Base-by-base conservation (phyloP, 2,113 vertebrate genomes). In the Leuciscus idus region DNA sequence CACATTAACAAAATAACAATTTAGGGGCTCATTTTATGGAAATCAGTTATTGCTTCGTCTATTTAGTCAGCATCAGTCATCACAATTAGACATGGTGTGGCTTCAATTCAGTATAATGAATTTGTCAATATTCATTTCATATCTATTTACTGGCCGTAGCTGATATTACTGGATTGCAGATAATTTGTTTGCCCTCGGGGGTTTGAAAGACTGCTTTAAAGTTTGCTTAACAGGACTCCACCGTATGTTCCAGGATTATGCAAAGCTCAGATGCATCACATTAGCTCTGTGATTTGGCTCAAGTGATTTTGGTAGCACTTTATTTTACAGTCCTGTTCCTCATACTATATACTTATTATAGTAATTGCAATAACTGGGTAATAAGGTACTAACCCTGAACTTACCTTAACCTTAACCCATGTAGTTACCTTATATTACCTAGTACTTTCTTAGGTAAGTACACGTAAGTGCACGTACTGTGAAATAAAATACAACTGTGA, bases 41-140 rank as follows among this genome's bases (percentile, higher is more conserved):
- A 90, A 91, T 92, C 52, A 86, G 81, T 17, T 39, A 72, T 82
- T 57, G 74, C 76, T 84, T 84, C 83, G 26, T 61, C 86, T 76
- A 89, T 84, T 84, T 86, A 84, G 87, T 93, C 88, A 76, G 61
- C 87, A 17, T 61, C 36, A 87, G 87, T 92, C 84, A 23, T 92
- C 88, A 84, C 87, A 90, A 85, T 85, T 62, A 81, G 84, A 75
- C 70, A 66, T 59, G 66, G 62, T 83, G 46, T 23, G 84, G 64
- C 26, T 75, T 75, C 73, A 75, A 6, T 75, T 75, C 73, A 50
- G 6, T 36, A 87, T 23, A 66, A 33, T 74, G 33, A 72, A 82
- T 83, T 81, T 79, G 78, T 84, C 88, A 84, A 87, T 84, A 61
- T 46, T 28, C 8, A 2, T 23, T 90, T 85, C 75, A 88, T 85